Base-by-base conservation (phyloP, 2,113 vertebrate species). In the Gymnogyps californianus region DNA sequence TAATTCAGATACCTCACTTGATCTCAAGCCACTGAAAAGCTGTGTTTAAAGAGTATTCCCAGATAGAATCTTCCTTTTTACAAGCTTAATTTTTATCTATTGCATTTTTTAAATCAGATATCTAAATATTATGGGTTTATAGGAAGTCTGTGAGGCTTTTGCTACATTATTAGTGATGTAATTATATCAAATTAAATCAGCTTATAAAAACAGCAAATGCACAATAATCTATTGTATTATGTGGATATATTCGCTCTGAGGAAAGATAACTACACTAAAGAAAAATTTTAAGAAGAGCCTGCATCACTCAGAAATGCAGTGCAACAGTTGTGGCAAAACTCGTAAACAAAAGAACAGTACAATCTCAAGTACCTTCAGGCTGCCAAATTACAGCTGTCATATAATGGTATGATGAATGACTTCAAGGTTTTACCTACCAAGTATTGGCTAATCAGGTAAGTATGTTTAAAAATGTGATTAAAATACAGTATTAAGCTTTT, bases 61-160 rank as follows among this genome's bases (percentile, higher is more conserved):
- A 84, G n/a, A 76, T 0, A 94, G 47, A 72, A 47, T 82, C n/a
- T 54, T 89, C 76, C 32, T 84, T 93, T 75, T 52, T 69, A 71
- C 31, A 75, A 61, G 32, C 19, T 79, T 91, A 79, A 44, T 65
- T 94, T 89, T 93, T 75, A 89, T 65, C 55, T 75, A 29, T 31
- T 84, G 52, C 61, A 65, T 79, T 65, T 87, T 92, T 84, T 9
- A 0, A 57, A 94, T 84, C 38, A 87, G 55, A 3, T 70, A 67
- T 25, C 55, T 84, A 89, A 90, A 75, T 78, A 57, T n/a, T 59
- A 10, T 13, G 65, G 34, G 40, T 87, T 92, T 95, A 69, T 61
- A 74, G 83, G 85, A 96, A 89, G 91, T 87, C 93, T 92, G 67
- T 65, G 66, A 87, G 40, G 87, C 74, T 93, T 94, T 87, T 93